These are phyloP conservation scores for Myiotriccus ornatus DNA, from an alignment of 2,797 vertebrate genomes.

Conservation along the genomic window DNA sequence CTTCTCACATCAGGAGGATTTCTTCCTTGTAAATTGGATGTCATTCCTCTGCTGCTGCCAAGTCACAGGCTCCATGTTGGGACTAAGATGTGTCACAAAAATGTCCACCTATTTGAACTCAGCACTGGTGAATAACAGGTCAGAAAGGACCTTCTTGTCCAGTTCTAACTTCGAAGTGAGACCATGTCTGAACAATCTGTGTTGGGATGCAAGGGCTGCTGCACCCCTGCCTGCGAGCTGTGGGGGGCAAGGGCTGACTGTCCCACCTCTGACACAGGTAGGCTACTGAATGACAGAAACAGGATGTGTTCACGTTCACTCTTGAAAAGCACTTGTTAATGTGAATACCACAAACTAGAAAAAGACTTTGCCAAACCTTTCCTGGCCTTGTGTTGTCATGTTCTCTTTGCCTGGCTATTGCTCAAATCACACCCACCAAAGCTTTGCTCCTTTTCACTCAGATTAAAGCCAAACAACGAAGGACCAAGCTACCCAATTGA, in stretches of 20 bases:
- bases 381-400: background rate
- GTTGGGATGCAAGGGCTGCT: background rate
- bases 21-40: background rate
- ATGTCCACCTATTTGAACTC: background rate
- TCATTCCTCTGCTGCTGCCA: background rate
- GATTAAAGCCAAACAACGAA: background rate
- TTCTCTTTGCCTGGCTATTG: background rate
- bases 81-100: background rate
- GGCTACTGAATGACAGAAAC: background rate
- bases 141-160: background rate
- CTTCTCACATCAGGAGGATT: background rate
- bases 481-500: rapidly evolving
- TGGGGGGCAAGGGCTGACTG: background rate
- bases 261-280: background rate
- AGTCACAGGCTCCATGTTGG: background rate
- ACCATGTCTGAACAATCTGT: background rate
- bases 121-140: background rate
- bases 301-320: background rate
- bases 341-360: background rate
- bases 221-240: rapidly evolving
- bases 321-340: background rate
- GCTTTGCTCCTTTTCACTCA: background rate
- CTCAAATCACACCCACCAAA: background rate
- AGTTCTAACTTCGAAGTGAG: background rate
- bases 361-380: background rate